A percentile compares a stretch with the other conserved stretches of the same genome.
Conservation (phyloP, 1,140 invertebrate species). For the Drosophila lini region DNA sequence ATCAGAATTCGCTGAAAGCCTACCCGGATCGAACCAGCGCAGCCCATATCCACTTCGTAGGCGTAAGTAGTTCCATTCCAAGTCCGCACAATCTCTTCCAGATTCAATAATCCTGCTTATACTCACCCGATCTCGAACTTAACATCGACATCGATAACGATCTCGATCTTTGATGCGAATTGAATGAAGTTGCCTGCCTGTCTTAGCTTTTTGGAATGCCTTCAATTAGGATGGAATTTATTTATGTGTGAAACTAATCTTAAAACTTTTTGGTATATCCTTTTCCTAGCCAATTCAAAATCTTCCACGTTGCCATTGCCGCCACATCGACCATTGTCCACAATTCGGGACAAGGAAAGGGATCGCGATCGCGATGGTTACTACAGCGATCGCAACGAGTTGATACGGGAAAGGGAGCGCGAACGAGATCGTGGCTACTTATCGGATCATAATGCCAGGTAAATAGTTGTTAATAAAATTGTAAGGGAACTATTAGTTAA, state of each 20-base stretch:
- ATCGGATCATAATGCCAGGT: slow-evolving; percentile 94
- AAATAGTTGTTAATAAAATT: slow-evolving; percentile 17
- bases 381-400: slow-evolving; percentile 93
- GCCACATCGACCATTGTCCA: slow-evolving; percentile 86
- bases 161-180: slow-evolving; percentile 16
- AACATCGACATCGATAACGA: slow-evolving; percentile 1
- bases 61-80: slow-evolving; percentile 88
- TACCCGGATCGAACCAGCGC: slow-evolving; percentile 92
- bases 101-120: slow-evolving; percentile 39
- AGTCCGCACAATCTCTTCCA: slow-evolving; percentile 57
- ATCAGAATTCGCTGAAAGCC: slow-evolving; percentile 93
- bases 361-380: slow-evolving; percentile 89
- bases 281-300: slow-evolving; percentile 86
- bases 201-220: slow-evolving; percentile 30
- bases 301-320: slow-evolving; percentile 91
- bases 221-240: slow-evolving; percentile 15
- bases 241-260: not conserved
- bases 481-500: not conserved
- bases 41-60: slow-evolving; percentile 92
- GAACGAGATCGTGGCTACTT: slow-evolving; percentile 92
- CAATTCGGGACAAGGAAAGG: slow-evolving; percentile 81
- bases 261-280: not conserved
- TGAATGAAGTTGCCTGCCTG: slow-evolving; percentile 34
- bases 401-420: slow-evolving; percentile 88
- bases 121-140: slow-evolving; percentile 13